Evolutionary conservation across 2,797 vertebrate genomes (phyloP).

Genomic region (Basileuterus tristriatus): DNA sequence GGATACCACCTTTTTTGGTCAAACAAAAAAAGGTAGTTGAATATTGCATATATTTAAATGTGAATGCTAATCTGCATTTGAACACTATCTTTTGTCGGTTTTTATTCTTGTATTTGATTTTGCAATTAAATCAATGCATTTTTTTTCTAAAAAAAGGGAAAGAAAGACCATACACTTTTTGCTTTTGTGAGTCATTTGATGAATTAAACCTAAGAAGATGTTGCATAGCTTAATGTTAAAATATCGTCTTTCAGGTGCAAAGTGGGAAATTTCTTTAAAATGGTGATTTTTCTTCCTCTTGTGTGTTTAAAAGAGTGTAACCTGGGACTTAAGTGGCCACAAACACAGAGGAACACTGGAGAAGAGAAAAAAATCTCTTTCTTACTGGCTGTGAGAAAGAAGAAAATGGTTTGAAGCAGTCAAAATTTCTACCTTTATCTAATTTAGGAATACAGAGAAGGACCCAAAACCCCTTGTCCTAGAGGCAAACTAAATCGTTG

Average conservation of each 20-base stretch:
- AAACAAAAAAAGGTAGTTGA: neutral
- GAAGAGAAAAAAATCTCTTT: neutral
- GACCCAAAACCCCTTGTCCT: neutral
- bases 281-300: neutral
- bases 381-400: neutral
- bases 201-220: neutral
- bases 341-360: neutral
- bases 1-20: neutral
- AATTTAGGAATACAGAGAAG: neutral
- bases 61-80: neutral
- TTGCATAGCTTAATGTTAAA: neutral
- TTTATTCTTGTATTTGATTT: neutral
- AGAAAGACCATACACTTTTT: neutral
- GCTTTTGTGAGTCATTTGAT: neutral
- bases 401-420: neutral
- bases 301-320: neutral
- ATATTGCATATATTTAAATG: neutral
- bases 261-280: neutral
- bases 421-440: neutral
- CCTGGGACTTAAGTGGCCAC: neutral
- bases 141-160: neutral
- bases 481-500: neutral
- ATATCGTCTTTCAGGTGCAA: neutral
- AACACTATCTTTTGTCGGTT: accelerated
- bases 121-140: neutral